A percentile compares a stretch with the other conserved stretches of the same genome.
Evolutionary conservation across 2,797 vertebrate genomes (phyloP).

Genomic region (Tokudaia muenninki): DNA sequence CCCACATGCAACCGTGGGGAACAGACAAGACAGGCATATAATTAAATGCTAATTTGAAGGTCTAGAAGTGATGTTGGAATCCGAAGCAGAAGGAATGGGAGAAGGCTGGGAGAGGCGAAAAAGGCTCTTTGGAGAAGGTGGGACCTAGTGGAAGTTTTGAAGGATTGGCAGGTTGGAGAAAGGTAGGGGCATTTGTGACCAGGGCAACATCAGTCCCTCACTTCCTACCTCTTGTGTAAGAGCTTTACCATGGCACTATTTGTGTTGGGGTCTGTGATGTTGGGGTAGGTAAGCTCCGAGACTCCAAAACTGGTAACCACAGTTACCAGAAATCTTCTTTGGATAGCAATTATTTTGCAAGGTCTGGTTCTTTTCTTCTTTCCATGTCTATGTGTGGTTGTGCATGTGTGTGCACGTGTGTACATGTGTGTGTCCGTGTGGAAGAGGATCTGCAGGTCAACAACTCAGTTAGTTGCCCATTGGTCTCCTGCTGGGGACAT

Average conservation of each 20-base stretch:
- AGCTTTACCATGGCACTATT: neutral
- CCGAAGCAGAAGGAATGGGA: neutral
- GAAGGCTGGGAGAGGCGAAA: neutral
- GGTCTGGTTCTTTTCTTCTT: neutral
- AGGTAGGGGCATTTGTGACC: neutral
- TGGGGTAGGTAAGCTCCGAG: neutral
- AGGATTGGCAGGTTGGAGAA: neutral
- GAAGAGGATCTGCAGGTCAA: neutral
- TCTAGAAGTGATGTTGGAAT: neutral
- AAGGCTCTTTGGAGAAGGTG: neutral
- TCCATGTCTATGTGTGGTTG: neutral
- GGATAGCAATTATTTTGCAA: neutral
- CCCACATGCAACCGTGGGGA: neutral
- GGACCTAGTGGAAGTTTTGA: neutral
- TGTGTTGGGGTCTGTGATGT: neutral
- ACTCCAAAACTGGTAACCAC: constrained; percentile 31
- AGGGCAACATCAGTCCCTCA: neutral
- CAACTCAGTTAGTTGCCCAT: neutral
- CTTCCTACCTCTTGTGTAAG: neutral
- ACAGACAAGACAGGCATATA: constrained; percentile 29
- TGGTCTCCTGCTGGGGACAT: no score
- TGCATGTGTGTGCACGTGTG: neutral
- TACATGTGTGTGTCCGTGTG: neutral
- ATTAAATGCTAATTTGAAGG: constrained; percentile 65
- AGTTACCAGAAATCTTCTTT: constrained; percentile 24